Conservation (phyloP, 2,113 vertebrate genomes). For the Ramphastos sulfuratus region DNA sequence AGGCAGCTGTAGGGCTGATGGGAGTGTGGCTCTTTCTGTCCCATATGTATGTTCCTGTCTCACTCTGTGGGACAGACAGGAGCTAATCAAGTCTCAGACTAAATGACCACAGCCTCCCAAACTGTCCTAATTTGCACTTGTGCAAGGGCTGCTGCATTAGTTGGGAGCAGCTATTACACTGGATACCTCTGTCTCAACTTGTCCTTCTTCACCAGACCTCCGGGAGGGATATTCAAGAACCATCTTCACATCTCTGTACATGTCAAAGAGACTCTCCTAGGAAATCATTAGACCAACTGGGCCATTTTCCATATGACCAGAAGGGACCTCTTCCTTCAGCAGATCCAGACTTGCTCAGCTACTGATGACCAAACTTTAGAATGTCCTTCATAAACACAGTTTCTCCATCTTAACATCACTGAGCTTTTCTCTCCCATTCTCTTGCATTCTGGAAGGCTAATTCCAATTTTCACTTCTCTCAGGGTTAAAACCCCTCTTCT, state of each 20-base stretch:
- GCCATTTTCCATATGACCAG: neutral
- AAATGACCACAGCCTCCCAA: fast-evolving
- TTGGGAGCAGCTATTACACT: neutral
- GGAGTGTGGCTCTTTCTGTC: neutral
- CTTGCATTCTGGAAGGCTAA: neutral
- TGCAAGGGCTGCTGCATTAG: neutral
- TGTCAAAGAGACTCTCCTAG: neutral
- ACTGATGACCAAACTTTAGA: neutral
- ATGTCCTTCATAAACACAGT: neutral
- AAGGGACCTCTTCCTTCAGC: neutral
- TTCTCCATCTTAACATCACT: neutral
- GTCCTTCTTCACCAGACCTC: neutral
- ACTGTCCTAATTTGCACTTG: fast-evolving
- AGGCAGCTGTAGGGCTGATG: neutral
- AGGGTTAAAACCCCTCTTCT: neutral
- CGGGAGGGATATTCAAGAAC: neutral
- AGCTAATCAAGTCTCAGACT: neutral
- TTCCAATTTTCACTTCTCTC: neutral
- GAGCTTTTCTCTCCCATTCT: neutral
- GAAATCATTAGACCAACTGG: neutral
- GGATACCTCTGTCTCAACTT: neutral
- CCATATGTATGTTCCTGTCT: fast-evolving
- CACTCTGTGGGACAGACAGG: neutral
- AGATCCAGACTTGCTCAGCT: neutral
- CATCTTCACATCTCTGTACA: neutral